Evolutionary conservation across 30 jellyfish, hydroid and myxozoan species (phyloP).

Genomic region (Morbakka virulenta): DNA sequence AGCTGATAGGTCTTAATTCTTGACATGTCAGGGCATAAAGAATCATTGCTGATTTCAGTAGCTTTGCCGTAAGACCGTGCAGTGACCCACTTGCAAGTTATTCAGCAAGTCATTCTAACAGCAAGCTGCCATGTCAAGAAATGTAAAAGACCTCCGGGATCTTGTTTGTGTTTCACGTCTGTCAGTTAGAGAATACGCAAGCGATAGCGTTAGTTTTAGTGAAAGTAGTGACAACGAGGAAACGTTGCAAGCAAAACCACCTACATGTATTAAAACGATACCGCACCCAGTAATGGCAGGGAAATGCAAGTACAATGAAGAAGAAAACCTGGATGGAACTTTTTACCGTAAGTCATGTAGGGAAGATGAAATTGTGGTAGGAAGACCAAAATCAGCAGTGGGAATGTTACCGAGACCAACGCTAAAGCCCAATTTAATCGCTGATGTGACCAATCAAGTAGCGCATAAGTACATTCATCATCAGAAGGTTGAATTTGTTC

Average conservation of each 20-base stretch:
- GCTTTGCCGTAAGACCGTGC: too few species aligned
- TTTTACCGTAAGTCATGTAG: not conserved
- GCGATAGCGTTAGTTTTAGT: not conserved
- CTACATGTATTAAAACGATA: not conserved
- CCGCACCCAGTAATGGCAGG: not conserved
- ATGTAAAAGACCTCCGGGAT: conserved; percentile 74
- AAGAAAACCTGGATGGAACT: not conserved
- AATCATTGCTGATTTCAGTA: too few species aligned
- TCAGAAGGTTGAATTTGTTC: conserved; percentile 35
- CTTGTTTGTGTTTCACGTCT: conserved; percentile 63
- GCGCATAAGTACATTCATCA: not conserved
- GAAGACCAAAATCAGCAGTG: conserved; percentile 65
- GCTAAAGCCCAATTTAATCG: not conserved
- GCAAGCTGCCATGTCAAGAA: conserved; percentile 77
- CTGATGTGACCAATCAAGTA: not conserved
- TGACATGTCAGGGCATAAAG: too few species aligned
- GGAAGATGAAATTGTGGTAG: conserved; percentile 52
- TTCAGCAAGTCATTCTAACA: too few species aligned
- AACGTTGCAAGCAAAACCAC: not conserved
- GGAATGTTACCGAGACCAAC: conserved; percentile 25
- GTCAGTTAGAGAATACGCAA: conserved; percentile 63
- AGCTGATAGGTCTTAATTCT: too few species aligned
- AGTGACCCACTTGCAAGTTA: too few species aligned
- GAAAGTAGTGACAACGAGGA: conserved; percentile 6
- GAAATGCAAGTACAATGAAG: too few species aligned